Percentiles rank a stretch among this genome's conserved stretches.
Conservation (phyloP, 2,888 invertebrate genomes). For the Loripinus fragilis region DNA sequence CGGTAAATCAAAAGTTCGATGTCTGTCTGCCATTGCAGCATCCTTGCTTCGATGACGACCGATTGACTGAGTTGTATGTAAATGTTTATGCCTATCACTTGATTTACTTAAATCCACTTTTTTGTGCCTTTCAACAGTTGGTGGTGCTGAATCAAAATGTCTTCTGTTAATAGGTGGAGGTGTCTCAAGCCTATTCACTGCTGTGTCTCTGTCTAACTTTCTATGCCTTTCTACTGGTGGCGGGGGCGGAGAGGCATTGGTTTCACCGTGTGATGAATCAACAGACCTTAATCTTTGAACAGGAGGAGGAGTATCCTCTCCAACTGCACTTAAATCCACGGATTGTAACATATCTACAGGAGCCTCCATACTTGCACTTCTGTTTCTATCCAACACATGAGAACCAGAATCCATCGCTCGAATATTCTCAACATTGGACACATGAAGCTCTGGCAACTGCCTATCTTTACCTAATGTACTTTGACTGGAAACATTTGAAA, state of each 20-base stretch:
- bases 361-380: slow-evolving; percentile 53
- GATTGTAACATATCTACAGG: slow-evolving; percentile 52
- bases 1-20: slow-evolving; percentile 40
- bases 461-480: neutral
- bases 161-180: slow-evolving; percentile 2
- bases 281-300: slow-evolving; percentile 25
- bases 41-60: slow-evolving; percentile 30
- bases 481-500: slow-evolving; percentile 47
- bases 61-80: slow-evolving; percentile 1
- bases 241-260: neutral
- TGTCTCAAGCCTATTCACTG: slow-evolving; percentile 12
- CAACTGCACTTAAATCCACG: slow-evolving; percentile 38
- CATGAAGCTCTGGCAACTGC: neutral
- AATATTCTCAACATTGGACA: slow-evolving; percentile 15
- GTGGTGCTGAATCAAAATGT: slow-evolving; percentile 22
- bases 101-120: slow-evolving; percentile 9
- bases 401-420: slow-evolving; percentile 12
- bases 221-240: slow-evolving; percentile 9
- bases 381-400: slow-evolving; percentile 30
- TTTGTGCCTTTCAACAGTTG: slow-evolving; percentile 38
- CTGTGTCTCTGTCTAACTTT: neutral
- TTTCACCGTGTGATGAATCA: slow-evolving; percentile 5
- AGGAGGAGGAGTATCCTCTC: slow-evolving; percentile 22
- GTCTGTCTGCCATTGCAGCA: slow-evolving; percentile 39
- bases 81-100: slow-evolving; percentile 19